Base-by-base conservation (phyloP, 1,140 invertebrate genomes). In the Calycopis cecrops region DNA sequence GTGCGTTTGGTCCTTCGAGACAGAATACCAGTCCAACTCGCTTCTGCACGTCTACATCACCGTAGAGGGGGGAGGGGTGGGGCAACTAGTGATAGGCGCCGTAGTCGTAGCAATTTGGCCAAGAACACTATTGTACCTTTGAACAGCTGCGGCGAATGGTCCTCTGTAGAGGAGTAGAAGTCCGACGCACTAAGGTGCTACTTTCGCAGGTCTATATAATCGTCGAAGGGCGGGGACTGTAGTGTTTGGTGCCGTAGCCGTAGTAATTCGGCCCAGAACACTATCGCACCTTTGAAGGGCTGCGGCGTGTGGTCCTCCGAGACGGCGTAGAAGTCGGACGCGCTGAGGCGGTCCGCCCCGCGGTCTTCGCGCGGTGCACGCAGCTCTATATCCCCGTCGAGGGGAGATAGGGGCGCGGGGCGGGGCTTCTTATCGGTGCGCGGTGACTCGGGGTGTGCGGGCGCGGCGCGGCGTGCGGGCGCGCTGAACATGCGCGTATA, bases 261-360 rank as follows among this genome's bases (percentile, higher is more conserved):
- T n/a, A n/a, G n/a, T n/a, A n/a, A n/a, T n/a, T n/a, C n/a, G n/a
- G n/a, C n/a, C n/a, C n/a, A n/a, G n/a, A n/a, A n/a, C n/a, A n/a
- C n/a, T n/a, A n/a, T n/a, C n/a, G n/a, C n/a, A 87, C 87, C 87
- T 83, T 86, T 88, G 53, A 88, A 88, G 0, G 85, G 87, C 48
- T 86, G 83, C 53, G 85, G 87, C 37, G 87, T 88, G 21, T 75
- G 58, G 53, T 87, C 83, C 57, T 87, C 85, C 3, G 83, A 71
- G 65, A 88, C 85, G 6, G 73, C 79, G 49, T 88, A 88, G 56
- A 87, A 88, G 65, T 88, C 87, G 3, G 85, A 88, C 0, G 87
- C 85, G 60, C 85, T 88, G 50, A 88, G 66, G 7, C 87, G 60
- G 52, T 85, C 77, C 14, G 59, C 56, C 12, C 62, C 57, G 11